Evolutionary conservation across 2,797 vertebrate genomes (phyloP).

Genomic region (Scarus forsteni): DNA sequence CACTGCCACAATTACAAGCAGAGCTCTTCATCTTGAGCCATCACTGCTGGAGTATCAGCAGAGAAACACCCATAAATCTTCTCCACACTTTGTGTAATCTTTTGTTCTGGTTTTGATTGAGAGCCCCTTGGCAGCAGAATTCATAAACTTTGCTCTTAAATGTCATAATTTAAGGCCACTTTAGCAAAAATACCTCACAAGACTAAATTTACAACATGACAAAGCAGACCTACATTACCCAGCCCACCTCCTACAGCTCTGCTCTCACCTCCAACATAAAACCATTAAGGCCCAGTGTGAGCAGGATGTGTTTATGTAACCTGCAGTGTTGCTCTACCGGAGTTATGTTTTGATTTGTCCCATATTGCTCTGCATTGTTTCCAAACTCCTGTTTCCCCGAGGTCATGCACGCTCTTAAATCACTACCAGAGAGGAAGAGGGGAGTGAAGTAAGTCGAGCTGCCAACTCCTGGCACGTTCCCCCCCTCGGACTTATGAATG

Average conservation of each 20-base stretch:
- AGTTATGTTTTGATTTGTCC: constrained; percentile 62
- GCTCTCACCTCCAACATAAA: constrained; percentile 28
- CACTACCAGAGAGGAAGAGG: constrained; percentile 47
- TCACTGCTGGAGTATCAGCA: too few relatives aligned
- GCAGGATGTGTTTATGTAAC: constrained; percentile 59
- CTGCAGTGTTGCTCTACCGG: constrained; percentile 35
- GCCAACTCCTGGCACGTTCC: constrained; percentile 54
- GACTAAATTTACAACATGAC: constrained; percentile 9
- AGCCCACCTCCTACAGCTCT: constrained; percentile 17
- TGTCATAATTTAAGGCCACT: not conserved
- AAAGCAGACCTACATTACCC: constrained; percentile 1
- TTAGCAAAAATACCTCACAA: constrained; percentile 3
- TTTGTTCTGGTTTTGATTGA: too few relatives aligned
- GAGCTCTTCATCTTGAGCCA: too few relatives aligned
- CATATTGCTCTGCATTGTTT: constrained; percentile 70
- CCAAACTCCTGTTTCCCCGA: constrained; percentile 57
- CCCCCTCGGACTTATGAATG: constrained; percentile 62
- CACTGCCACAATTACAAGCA: too few relatives aligned
- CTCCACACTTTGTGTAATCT: too few relatives aligned
- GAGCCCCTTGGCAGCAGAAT: too few relatives aligned
- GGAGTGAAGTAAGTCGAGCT: constrained; percentile 44
- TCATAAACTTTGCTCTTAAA: not conserved
- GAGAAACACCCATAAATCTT: too few relatives aligned
- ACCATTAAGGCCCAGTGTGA: constrained; percentile 44
- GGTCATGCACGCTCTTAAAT: constrained; percentile 70